Percentiles rank a stretch among this genome's conserved stretches.
Evolutionary conservation across 2,888 invertebrate species (phyloP).

Genomic region (Lasioglossum figueresi): DNA sequence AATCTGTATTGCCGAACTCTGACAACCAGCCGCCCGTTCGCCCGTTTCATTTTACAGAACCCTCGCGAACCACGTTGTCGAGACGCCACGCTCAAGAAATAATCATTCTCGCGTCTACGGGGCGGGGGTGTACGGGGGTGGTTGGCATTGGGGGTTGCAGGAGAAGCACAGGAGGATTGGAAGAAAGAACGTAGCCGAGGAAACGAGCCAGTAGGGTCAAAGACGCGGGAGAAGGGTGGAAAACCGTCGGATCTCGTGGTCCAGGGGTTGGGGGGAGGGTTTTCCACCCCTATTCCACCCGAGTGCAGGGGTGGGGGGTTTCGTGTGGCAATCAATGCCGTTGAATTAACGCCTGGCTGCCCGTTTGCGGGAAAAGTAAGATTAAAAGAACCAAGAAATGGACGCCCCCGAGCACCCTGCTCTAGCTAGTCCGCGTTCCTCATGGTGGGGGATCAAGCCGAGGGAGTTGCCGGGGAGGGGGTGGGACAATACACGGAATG

Average conservation of each 20-base stretch:
- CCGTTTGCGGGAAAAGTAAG: constrained; percentile 83
- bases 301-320: constrained; percentile 69
- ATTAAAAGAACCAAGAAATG: constrained; percentile 83
- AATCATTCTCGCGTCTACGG: constrained; percentile 54
- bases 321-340: constrained; percentile 83
- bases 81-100: constrained; percentile 61
- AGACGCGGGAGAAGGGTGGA: constrained; percentile 58
- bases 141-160: not conserved
- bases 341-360: constrained; percentile 84
- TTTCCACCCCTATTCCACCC: constrained; percentile 44
- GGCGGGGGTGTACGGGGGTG: constrained; percentile 22
- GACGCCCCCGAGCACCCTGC: constrained; percentile 76
- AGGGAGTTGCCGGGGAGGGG: not conserved
- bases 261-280: constrained; percentile 33
- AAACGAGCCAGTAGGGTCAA: constrained; percentile 57
- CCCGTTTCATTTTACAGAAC: constrained; percentile 40
- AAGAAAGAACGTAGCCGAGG: constrained; percentile 59
- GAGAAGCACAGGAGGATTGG: constrained; percentile 3
- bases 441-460: constrained; percentile 1
- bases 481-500: constrained; percentile 63
- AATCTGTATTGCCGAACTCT: not conserved
- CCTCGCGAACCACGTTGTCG: constrained; percentile 45
- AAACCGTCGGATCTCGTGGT: constrained; percentile 57
- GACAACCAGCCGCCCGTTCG: not conserved
- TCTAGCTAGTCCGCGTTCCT: constrained; percentile 17